Percentiles rank a stretch among this genome's conserved stretches.
Conservation (phyloP, 1,140 invertebrate species). For the Colletes gigas region DNA sequence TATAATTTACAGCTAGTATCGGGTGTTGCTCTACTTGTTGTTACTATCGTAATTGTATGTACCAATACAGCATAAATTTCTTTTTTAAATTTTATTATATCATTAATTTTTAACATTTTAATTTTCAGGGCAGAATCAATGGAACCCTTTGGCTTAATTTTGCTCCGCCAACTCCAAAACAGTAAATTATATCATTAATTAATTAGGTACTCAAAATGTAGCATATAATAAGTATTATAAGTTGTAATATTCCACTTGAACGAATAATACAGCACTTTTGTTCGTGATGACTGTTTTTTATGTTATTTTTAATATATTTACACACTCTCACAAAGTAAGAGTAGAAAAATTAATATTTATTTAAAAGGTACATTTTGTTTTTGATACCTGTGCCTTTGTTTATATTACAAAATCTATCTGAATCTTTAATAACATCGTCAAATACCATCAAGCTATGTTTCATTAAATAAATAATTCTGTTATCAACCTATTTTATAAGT, state of each 20-base stretch:
- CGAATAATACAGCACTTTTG: conserved; percentile 40
- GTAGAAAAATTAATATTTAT: not conserved
- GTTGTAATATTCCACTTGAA: conserved; percentile 21
- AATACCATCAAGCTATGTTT: not conserved
- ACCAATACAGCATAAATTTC: conserved; percentile 9
- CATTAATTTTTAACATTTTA: conserved; percentile 7
- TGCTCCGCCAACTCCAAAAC: conserved; percentile 12
- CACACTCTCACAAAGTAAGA: not conserved
- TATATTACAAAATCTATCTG: not conserved
- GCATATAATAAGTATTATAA: conserved; percentile 32
- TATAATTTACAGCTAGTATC: conserved; percentile 85
- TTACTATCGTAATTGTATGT: conserved; percentile 84
- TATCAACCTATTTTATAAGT: not conserved
- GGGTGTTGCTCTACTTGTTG: conserved; percentile 83
- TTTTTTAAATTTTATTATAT: not conserved
- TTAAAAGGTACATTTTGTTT: not conserved
- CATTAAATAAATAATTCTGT: conserved; percentile 21
- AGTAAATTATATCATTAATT: conserved; percentile 1
- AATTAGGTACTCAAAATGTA: conserved; percentile 36
- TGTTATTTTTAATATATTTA: conserved; percentile 4
- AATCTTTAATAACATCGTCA: not conserved
- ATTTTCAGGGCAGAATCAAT: conserved; percentile 42
- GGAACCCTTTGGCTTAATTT: conserved; percentile 49
- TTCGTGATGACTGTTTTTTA: conserved; percentile 24
- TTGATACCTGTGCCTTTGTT: not conserved